Evolutionary conservation across 2,888 invertebrate genomes (phyloP), one percentile per base, ranked within the genome.

Genomic region (Apotomis betuletana): DNA sequence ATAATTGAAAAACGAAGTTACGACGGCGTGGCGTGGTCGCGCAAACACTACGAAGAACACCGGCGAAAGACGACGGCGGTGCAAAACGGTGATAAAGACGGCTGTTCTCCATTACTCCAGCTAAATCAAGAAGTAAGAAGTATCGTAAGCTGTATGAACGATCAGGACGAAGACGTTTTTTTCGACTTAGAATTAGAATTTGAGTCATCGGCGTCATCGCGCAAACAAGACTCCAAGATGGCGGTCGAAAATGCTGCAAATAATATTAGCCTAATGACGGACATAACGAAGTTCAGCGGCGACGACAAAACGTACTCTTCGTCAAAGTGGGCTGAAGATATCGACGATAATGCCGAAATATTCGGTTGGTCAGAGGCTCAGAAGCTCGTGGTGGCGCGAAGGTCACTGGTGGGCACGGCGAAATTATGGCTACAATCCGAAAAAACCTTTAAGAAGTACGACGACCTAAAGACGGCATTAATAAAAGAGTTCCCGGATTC

Each of bases 331-430:
- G 55, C 46, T 3, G 41, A 44, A 13, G 41, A 54, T 10, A 64
- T 64, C 8, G 64, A 44, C 0, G 64, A 64, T 10, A 64, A 55
- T 15, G 54, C 12, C 0, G 62, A 62, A 4, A 51, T 62, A 3
- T 62, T 62, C 49, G 49, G 62, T 6, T 62, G 62, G 62, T 15
- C 49, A 4, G 49, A 41, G 4, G 12, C 49, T 2, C 62, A 62
- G n/a, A 49, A 51, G 15, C 49, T 62, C 12, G 27, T 62, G 5
- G 44, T 62, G 4, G 61, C 61, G 5, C 46, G 61, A 5, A 15
- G 61, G 10, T 62, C 61, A 8, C n/a, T 62, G 10, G 10, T 10
- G 46, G 61, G 51, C 13, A 62, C 61, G 27, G 61, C 61, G 3
- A 44, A 10, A 1, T 46, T 62, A 51, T 62, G 51, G 61, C 36